Evolutionary conservation across 1,140 invertebrate genomes (phyloP), one percentile per base, ranked within the genome.

Genomic region (Cardiocondyla obscurior): DNA sequence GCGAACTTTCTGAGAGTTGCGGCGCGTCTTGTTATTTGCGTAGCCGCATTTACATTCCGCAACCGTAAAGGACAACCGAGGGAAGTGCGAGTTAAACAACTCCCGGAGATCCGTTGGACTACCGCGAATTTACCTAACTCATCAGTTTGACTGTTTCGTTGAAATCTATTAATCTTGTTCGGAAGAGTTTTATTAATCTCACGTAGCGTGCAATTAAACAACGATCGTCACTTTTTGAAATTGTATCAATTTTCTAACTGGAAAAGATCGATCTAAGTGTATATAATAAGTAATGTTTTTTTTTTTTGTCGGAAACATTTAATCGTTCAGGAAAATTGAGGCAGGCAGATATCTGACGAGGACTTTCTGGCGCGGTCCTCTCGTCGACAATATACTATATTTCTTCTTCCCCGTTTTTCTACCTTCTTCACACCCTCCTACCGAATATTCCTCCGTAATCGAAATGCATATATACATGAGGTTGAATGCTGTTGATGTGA

Each of bases 391-490:
- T 55, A 69, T 36, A 69, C 22, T 81, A 49, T 81, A 79, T 65
- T 67, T 30, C 22, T 30, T 64, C 60, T 46, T 22, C 6, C 12
- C 22, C 44, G 25, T 42, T 12, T 19, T n/a, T 53, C 19, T 46
- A 8, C 28, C 19, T 46, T 22, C 39, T 60, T 19, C 62, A 42
- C 14, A 1, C 46, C 30, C 36, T 30, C 36, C 42, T 30, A 25
- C 57, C 73, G 62, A 89, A 90, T 88, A 88, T 90, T 88, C 83
- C 81, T 36, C 57, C 72, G 81, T 88, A 88, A 90, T 90, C 89
- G 89, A 90, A 89, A 90, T 90, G 84, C 88, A 88, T 90, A 86
- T 90, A 90, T 88, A 89, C 89, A 89, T 88, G 88, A 90, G 86
- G 57, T 85, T 83, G 85, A 88, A 81, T 86, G 83, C 87, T 85